Evolutionary conservation across 2,888 invertebrate species (phyloP).

Genomic region (Thyatira batis): DNA sequence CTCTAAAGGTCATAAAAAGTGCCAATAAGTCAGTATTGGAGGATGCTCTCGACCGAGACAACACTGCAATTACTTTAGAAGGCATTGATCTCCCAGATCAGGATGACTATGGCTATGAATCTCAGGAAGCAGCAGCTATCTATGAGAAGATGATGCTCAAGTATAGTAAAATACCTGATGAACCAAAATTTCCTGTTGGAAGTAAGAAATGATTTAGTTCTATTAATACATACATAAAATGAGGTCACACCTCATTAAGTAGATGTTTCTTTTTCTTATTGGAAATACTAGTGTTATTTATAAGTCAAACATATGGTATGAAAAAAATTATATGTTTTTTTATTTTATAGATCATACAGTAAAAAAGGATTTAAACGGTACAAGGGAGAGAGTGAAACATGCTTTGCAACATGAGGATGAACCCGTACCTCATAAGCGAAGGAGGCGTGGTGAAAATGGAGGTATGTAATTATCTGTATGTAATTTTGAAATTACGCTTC

Average conservation of each 20-base stretch:
- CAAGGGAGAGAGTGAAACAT: conserved; percentile 89
- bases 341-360: conserved; percentile 42
- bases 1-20: conserved; percentile 93
- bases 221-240: not conserved
- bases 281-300: conserved; percentile 13
- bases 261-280: not conserved
- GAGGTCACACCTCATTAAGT: not conserved
- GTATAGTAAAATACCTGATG: conserved; percentile 87
- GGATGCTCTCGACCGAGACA: conserved; percentile 89
- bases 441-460: conserved; percentile 58
- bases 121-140: conserved; percentile 90
- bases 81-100: conserved; percentile 92
- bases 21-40: conserved; percentile 93
- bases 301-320: conserved; percentile 49
- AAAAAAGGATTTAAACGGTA: conserved; percentile 80
- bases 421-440: conserved; percentile 85
- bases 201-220: conserved; percentile 45
- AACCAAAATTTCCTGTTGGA: conserved; percentile 85
- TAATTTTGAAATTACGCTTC: not conserved
- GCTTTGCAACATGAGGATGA: conserved; percentile 90
- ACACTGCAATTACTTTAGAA: conserved; percentile 88
- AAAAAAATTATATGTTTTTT: too few species aligned
- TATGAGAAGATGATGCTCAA: conserved; percentile 94
- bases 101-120: conserved; percentile 95
- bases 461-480: conserved; percentile 36